Percentiles rank a stretch among this genome's conserved stretches.
These are phyloP conservation scores for Urocyon cinereoargenteus DNA, from an alignment of 2,797 vertebrate genomes.

Conservation along the genomic window DNA sequence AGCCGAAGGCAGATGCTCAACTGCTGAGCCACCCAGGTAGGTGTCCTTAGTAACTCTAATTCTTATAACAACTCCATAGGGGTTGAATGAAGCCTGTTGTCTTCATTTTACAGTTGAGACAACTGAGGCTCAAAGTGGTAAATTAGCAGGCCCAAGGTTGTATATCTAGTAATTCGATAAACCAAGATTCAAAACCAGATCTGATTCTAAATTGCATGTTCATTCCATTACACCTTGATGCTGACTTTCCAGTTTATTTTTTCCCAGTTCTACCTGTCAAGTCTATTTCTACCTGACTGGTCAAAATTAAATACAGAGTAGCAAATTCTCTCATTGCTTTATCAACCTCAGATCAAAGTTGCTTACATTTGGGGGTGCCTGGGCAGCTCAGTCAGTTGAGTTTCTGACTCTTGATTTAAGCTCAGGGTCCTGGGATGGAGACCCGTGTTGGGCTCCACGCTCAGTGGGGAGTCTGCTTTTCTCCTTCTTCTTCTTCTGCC, in stretches of 20 bases:
- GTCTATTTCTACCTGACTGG: background rate
- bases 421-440: background rate
- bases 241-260: background rate
- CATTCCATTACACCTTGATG: background rate
- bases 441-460: background rate
- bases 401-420: background rate
- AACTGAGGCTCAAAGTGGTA: background rate
- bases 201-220: background rate
- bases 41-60: background rate
- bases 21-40: no score
- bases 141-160: background rate
- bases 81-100: background rate
- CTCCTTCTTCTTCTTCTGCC: background rate
- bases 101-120: slow-evolving; percentile 27
- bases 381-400: background rate
- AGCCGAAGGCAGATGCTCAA: no score
- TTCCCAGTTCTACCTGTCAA: background rate
- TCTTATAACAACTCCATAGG: background rate
- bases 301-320: background rate
- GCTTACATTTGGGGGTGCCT: background rate
- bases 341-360: background rate
- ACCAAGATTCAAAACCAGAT: background rate
- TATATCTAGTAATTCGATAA: background rate
- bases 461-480: background rate
- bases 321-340: background rate